phyloP scores from a whole-genome alignment of 2,797 vertebrate genomes.

The Liasis olivaceus region DNA sequence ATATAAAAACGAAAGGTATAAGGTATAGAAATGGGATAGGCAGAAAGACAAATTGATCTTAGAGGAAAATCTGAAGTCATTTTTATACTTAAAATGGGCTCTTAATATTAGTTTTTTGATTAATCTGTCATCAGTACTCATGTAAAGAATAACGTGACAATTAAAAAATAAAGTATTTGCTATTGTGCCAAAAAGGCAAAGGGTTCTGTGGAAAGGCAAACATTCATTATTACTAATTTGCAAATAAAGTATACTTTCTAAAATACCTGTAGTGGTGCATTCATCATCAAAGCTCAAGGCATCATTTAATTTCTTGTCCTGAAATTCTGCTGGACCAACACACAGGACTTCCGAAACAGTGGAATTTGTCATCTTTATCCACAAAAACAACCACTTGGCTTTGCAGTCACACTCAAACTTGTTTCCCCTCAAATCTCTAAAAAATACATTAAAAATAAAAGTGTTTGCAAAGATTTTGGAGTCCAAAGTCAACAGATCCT shows the following conservation, averaged over 20 bases:
- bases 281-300: conserved; percentile 90
- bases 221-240: conserved; percentile 23
- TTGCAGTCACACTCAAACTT: conserved; percentile 97
- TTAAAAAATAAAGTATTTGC: conserved; percentile 29
- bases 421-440: conserved; percentile 96
- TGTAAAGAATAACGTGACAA: not conserved
- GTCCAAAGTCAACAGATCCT: conserved; percentile 41
- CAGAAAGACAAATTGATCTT: too few relatives aligned
- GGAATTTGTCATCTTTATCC: conserved; percentile 97
- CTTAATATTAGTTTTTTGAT: not conserved
- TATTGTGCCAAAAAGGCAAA: conserved; percentile 32
- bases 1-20: too few relatives aligned
- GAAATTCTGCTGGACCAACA: conserved; percentile 89
- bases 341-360: conserved; percentile 94
- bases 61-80: not conserved
- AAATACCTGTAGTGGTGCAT: conserved; percentile 91
- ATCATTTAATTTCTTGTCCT: conserved; percentile 94
- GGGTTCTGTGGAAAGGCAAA: not conserved
- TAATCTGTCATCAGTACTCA: not conserved
- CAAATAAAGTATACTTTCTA: conserved; percentile 49
- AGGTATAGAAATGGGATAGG: too few relatives aligned
- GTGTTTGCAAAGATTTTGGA: conserved; percentile 52
- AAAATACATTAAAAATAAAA: conserved; percentile 59
- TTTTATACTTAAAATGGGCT: not conserved
- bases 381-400: conserved; percentile 95